These are phyloP conservation scores for Megalopta genalis DNA, from an alignment of 1,140 invertebrate genomes.

Conservation along the genomic window DNA sequence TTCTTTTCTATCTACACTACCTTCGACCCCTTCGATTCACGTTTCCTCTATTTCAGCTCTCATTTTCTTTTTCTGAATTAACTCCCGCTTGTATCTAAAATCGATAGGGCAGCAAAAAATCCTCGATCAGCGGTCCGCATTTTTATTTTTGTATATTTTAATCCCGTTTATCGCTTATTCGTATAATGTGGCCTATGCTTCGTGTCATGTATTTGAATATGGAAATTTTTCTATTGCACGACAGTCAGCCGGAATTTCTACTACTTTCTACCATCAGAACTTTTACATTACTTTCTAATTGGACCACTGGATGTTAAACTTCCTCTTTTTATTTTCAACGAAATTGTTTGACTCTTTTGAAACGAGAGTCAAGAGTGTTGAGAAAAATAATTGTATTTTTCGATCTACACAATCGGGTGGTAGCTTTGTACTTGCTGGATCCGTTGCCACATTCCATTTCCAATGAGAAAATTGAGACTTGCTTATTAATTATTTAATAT, in stretches of 20 bases:
- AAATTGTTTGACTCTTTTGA: background rate
- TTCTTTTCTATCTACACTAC: background rate
- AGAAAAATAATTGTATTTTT: background rate
- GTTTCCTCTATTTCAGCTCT: slow-evolving; percentile 65
- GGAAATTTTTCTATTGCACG: background rate
- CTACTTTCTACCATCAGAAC: too few species aligned
- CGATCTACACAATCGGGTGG: background rate
- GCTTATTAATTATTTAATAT: background rate
- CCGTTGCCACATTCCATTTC: background rate
- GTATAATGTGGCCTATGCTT: slow-evolving; percentile 58
- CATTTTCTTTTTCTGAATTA: slow-evolving; percentile 69
- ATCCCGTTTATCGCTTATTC: slow-evolving; percentile 80
- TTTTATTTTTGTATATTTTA: slow-evolving; percentile 74
- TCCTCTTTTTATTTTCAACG: background rate
- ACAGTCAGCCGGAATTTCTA: background rate
- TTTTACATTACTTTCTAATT: background rate
- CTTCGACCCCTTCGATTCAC: slow-evolving; percentile 19
- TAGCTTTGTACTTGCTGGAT: background rate
- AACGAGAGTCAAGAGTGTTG: too few species aligned
- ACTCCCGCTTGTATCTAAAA: slow-evolving; percentile 64
- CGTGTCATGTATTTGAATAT: slow-evolving; percentile 4
- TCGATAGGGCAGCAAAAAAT: slow-evolving; percentile 71
- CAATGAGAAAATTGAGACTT: background rate
- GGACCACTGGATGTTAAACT: too few species aligned
- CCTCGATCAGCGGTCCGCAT: slow-evolving; percentile 77